phyloP scores from a whole-genome alignment of 1,140 invertebrate species.

The Samia ricini region DNA sequence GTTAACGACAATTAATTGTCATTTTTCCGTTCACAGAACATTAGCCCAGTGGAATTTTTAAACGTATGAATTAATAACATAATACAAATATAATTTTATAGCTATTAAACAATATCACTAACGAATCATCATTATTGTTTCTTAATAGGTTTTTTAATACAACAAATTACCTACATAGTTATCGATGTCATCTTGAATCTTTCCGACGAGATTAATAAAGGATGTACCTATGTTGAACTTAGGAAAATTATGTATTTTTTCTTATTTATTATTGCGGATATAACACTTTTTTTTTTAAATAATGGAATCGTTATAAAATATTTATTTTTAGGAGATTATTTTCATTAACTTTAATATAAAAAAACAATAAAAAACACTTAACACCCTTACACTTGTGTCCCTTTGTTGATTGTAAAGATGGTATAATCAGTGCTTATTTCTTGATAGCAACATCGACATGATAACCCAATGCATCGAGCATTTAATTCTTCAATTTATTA shows the following conservation, averaged over 20 bases:
- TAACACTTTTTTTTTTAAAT: too few relatives aligned
- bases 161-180: neutral
- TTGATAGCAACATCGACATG: too few relatives aligned
- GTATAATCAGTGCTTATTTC: too few relatives aligned
- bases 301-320: too few relatives aligned
- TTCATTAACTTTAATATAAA: too few relatives aligned
- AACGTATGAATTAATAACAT: slow-evolving; percentile 6
- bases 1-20: slow-evolving; percentile 18
- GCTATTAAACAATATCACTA: slow-evolving; percentile 7
- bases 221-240: neutral
- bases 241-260: neutral
- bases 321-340: too few relatives aligned
- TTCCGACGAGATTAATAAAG: neutral
- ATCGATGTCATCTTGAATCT: neutral
- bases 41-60: slow-evolving; percentile 24
- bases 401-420: too few relatives aligned
- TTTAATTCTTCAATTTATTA: too few relatives aligned
- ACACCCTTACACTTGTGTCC: too few relatives aligned
- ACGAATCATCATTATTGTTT: slow-evolving; percentile 3
- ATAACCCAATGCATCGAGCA: too few relatives aligned
- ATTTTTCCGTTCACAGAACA: slow-evolving; percentile 21
- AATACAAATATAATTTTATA: neutral
- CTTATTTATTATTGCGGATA: neutral
- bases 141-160: slow-evolving; percentile 5
- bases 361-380: too few relatives aligned